A percentile compares a stretch with the other conserved stretches of the same genome.
phyloP scores from a whole-genome alignment of 2,113 vertebrate species.

The Leptodactylus fuscus region DNA sequence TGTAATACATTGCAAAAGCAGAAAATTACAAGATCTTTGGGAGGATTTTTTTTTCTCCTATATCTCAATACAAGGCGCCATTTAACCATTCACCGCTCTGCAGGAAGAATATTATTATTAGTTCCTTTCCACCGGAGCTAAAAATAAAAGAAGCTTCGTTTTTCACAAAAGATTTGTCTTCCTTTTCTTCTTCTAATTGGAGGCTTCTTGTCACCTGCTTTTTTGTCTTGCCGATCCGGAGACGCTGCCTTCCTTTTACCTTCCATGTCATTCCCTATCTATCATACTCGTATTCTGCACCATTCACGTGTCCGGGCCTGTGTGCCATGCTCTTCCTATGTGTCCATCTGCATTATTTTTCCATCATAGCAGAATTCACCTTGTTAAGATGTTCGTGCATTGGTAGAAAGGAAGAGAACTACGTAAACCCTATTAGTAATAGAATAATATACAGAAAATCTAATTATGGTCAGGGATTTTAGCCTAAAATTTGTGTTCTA shows the following conservation, averaged over 20 bases:
- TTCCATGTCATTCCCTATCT: slow-evolving; percentile 1
- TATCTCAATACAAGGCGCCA: neutral
- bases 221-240: neutral
- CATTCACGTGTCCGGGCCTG: too few relatives aligned
- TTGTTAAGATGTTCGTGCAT: neutral
- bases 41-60: slow-evolving; percentile 11
- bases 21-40: neutral
- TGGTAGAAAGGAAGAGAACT: too few relatives aligned
- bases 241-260: neutral
- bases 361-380: neutral
- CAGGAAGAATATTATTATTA: slow-evolving; percentile 44
- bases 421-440: too few relatives aligned
- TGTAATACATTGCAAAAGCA: neutral
- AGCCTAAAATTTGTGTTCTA: too few relatives aligned
- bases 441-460: too few relatives aligned
- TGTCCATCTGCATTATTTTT: neutral
- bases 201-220: slow-evolving; percentile 39
- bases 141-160: slow-evolving; percentile 39
- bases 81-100: slow-evolving; percentile 22
- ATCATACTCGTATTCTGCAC: neutral
- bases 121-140: slow-evolving; percentile 30
- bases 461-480: too few relatives aligned
- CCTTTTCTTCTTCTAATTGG: slow-evolving; percentile 41
- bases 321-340: neutral
- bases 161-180: slow-evolving; percentile 42